Evolutionary conservation across 2,888 invertebrate genomes (phyloP), one percentile per base, ranked within the genome.

Genomic region (Hydraecia micacea): DNA sequence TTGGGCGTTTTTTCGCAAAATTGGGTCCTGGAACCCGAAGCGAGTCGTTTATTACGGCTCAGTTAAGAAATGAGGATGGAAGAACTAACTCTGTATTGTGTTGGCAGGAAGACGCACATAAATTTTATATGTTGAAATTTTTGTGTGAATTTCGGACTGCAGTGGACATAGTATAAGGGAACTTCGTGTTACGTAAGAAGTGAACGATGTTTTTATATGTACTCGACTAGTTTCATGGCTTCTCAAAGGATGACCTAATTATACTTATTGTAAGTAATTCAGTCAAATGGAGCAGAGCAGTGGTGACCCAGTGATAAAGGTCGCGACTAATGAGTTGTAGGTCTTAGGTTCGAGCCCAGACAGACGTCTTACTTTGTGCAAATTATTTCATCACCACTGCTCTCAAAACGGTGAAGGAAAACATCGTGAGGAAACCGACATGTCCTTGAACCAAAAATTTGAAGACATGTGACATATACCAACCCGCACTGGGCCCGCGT

Each of bases 41-140:
- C 42, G 72, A 76, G 68, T 79, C 72, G 74, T 79, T 77, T 70
- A 77, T 55, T 72, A 77, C 36, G 75, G 28, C 69, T 68, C 76
- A n/a, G 75, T 72, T 71, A 36, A n/a, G 62, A 75, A 79, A 72
- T 69, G 63, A 76, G 71, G 62, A 72, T 65, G 65, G 68, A 62
- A 71, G 60, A 71, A 55, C 28, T 39, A 78, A 66, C 28, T 39
- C 55, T 62, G 70, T 65, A 79, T 83, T 79, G 55, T 83, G 75
- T 66, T 79, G 73, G 65, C 80, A 83, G 65, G 65, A 83, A 52
- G 42, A 62, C 32, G 28, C 18, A 68, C 79, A 86, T 85, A 85
- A 62, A 72, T 72, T 72, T 55, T 74, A 62, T 73, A 79, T 76
- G 62, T 72, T 72, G 70, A 55, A 68, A 74, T 73, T 79, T 72